A percentile compares a stretch with the other conserved stretches of the same genome.
phyloP scores from a whole-genome alignment of 2,113 vertebrate genomes.

The Kobus ellipsiprymnus region DNA sequence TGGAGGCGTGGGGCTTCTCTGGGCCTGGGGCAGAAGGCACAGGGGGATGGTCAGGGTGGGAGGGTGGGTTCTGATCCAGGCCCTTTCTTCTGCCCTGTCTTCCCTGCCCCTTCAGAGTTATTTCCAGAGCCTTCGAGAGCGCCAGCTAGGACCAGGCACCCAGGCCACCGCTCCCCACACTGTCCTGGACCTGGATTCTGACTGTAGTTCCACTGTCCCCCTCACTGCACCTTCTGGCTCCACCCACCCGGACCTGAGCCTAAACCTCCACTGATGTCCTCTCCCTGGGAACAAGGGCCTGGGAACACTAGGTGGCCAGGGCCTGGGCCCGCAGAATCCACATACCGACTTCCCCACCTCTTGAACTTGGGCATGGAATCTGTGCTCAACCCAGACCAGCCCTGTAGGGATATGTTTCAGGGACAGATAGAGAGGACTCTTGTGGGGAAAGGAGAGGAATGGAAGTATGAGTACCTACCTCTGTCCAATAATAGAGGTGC shows the following conservation, averaged over 20 bases:
- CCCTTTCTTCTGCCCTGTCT: not conserved
- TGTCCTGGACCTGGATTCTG: conserved; percentile 86
- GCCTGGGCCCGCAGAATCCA: not conserved
- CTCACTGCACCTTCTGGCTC: conserved; percentile 79
- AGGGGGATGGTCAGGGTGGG: not conserved
- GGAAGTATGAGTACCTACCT: not conserved
- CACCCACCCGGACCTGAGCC: conserved; percentile 41
- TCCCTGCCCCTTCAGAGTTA: conserved; percentile 81
- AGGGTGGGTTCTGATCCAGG: not conserved
- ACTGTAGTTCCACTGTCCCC: conserved; percentile 85
- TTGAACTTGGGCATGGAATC: not conserved
- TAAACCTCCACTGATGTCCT: not conserved
- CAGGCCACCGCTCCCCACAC: conserved; percentile 80
- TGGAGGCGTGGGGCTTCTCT: not conserved
- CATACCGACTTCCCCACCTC: not conserved
- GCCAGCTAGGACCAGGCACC: conserved; percentile 81
- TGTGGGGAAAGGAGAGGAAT: not conserved
- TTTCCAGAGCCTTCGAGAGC: conserved; percentile 89
- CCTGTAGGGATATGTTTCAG: not conserved
- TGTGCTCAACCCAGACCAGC: conserved; percentile 23
- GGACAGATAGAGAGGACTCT: not conserved
- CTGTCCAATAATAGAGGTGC: not conserved
- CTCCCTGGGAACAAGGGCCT: not conserved
- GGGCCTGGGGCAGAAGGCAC: not conserved
- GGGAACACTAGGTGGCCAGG: not conserved